phyloP scores from a whole-genome alignment of 1,140 invertebrate genomes.

The Drosophila parabipectinata region DNA sequence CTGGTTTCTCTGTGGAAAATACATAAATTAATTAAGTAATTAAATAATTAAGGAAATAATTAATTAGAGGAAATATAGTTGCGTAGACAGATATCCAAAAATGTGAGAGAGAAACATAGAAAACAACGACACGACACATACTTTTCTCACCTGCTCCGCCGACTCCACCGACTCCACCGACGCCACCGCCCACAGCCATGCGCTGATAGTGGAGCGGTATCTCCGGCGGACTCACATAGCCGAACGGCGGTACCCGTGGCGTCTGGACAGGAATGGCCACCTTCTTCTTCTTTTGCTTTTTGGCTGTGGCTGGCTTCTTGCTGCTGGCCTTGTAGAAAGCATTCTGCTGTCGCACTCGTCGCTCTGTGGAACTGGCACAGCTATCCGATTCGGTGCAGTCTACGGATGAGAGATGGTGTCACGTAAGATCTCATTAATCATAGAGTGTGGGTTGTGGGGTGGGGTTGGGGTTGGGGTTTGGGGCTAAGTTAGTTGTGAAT shows the following conservation, averaged over 20 bases:
- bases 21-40: not conserved
- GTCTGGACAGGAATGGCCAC: conserved; percentile 93
- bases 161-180: conserved; percentile 40
- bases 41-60: not conserved
- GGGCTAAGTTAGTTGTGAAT: not conserved
- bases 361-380: conserved; percentile 88
- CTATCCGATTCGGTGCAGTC: conserved; percentile 94
- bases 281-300: conserved; percentile 91
- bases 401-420: conserved; percentile 66
- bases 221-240: conserved; percentile 83
- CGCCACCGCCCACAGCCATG: conserved; percentile 54
- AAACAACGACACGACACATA: conserved; percentile 84
- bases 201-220: conserved; percentile 83
- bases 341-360: conserved; percentile 87
- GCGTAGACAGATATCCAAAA: not conserved
- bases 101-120: not conserved
- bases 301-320: conserved; percentile 90
- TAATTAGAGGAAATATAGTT: no score
- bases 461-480: no score
- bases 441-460: no score
- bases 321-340: conserved; percentile 88
- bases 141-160: conserved; percentile 75
- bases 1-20: conserved; percentile 63
- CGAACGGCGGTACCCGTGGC: conserved; percentile 91
- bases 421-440: no score